phyloP scores from a whole-genome alignment of 2,888 invertebrate species.

The Leptopilina drosophilae region DNA sequence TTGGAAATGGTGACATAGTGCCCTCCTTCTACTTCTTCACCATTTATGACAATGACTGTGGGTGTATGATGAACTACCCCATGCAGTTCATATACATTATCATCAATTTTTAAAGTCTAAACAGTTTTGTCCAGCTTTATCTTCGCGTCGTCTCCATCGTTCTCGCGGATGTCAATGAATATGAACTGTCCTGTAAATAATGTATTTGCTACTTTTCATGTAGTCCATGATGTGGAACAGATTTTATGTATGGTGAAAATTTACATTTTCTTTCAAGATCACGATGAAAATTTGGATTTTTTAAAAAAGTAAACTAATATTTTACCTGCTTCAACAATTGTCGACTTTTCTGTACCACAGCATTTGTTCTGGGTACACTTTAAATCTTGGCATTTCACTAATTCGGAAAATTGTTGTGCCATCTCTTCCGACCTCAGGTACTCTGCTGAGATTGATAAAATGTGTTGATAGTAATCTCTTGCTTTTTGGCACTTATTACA shows the following conservation, averaged over 20 bases:
- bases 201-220: background rate
- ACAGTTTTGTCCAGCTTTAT: background rate
- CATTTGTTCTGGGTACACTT: background rate
- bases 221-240: background rate
- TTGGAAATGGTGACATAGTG: background rate
- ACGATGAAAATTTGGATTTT: background rate
- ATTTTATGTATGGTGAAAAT: background rate
- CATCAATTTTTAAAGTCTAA: background rate
- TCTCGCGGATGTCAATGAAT: background rate
- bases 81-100: background rate
- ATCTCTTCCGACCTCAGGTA: background rate
- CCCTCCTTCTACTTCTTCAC: background rate
- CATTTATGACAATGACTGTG: background rate
- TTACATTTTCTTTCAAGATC: background rate
- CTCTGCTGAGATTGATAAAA: background rate
- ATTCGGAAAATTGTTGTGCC: background rate
- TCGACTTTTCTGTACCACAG: background rate
- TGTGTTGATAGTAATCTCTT: background rate
- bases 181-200: background rate
- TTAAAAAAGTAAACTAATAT: background rate
- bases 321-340: background rate
- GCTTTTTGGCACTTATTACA: background rate
- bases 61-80: background rate
- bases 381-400: background rate
- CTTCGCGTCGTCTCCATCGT: background rate